Percentiles rank a stretch among this genome's conserved stretches.
Conservation (phyloP, 2,113 vertebrate genomes). For the Phyllopteryx taeniolatus region DNA sequence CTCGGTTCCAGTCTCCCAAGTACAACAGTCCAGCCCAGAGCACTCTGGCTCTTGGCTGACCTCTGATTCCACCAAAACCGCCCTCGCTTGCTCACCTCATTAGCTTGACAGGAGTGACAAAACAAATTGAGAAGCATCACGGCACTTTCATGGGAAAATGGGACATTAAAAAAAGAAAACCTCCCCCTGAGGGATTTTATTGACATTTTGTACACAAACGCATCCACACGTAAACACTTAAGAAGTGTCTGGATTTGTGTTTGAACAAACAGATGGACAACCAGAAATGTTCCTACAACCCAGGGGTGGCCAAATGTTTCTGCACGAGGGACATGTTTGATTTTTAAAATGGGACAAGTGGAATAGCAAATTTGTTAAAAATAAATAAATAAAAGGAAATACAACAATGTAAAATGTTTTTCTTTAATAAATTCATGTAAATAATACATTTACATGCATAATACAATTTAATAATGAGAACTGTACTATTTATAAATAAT, state of each 20-base stretch:
- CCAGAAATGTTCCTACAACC: not conserved
- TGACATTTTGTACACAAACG: constrained; percentile 47
- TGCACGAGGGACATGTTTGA: too few relatives aligned
- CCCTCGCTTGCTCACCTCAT: constrained; percentile 69
- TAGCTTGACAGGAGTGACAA: constrained; percentile 68
- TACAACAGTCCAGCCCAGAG: constrained; percentile 44
- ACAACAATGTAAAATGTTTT: too few relatives aligned
- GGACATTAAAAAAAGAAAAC: not conserved
- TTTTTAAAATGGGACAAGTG: too few relatives aligned
- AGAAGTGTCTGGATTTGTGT: constrained; percentile 34
- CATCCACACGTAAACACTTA: constrained; percentile 50
- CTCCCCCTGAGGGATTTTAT: constrained; percentile 25
- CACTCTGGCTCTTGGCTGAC: constrained; percentile 65
- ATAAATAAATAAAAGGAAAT: too few relatives aligned
- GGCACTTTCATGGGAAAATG: constrained; percentile 53
- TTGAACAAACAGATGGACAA: constrained; percentile 27
- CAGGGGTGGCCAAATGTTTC: too few relatives aligned
- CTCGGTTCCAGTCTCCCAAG: not conserved
- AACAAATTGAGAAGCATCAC: constrained; percentile 56
- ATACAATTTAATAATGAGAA: too few relatives aligned
- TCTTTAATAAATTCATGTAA: too few relatives aligned
- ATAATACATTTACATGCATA: too few relatives aligned
- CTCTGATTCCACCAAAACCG: constrained; percentile 58
- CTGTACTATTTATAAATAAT: too few relatives aligned
- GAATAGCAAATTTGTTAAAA: too few relatives aligned